Percentiles rank a stretch among this genome's conserved stretches.
Evolutionary conservation across 2,797 vertebrate genomes (phyloP).

Genomic region (Gephyroberyx darwinii): DNA sequence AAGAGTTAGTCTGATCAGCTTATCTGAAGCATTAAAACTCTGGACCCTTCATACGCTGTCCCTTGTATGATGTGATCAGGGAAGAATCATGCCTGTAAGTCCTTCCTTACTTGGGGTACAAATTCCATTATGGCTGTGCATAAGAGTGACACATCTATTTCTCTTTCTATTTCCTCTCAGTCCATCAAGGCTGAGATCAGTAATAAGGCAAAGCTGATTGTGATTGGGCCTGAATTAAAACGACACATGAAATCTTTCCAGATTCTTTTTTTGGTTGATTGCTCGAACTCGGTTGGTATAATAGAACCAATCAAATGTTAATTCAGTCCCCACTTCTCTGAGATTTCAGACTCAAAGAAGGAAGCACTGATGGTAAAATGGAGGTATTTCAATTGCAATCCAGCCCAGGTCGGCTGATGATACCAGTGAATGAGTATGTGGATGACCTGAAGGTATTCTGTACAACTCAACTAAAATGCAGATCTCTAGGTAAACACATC

Average conservation of each 20-base stretch:
- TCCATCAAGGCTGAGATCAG: neutral
- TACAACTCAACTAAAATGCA: conserved; percentile 15
- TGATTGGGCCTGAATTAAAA: conserved; percentile 10
- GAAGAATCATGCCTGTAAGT: conserved; percentile 32
- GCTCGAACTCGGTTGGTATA: conserved; percentile 1
- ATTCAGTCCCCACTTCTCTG: conserved; percentile 6
- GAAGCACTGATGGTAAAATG: conserved; percentile 1
- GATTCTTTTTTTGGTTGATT: neutral
- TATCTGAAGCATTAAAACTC: neutral
- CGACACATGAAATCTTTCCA: conserved; percentile 19
- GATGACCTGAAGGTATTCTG: conserved; percentile 14
- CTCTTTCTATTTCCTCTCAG: neutral
- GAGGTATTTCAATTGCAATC: neutral
- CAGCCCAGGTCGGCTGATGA: conserved; percentile 19
- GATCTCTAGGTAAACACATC: conserved; percentile 46
- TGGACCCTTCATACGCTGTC: conserved; percentile 4
- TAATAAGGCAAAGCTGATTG: neutral
- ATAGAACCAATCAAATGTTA: neutral
- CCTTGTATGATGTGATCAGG: neutral
- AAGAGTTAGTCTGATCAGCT: neutral
- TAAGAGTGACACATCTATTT: conserved; percentile 1
- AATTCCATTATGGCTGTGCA: conserved; percentile 13
- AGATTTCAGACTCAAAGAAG: neutral
- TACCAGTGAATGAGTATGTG: conserved; percentile 21
- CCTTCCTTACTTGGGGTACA: conserved; percentile 6